Percentiles rank a stretch among this genome's conserved stretches.
These are phyloP conservation scores for Chauna torquata DNA, from an alignment of 2,113 vertebrate genomes.

Conservation along the genomic window DNA sequence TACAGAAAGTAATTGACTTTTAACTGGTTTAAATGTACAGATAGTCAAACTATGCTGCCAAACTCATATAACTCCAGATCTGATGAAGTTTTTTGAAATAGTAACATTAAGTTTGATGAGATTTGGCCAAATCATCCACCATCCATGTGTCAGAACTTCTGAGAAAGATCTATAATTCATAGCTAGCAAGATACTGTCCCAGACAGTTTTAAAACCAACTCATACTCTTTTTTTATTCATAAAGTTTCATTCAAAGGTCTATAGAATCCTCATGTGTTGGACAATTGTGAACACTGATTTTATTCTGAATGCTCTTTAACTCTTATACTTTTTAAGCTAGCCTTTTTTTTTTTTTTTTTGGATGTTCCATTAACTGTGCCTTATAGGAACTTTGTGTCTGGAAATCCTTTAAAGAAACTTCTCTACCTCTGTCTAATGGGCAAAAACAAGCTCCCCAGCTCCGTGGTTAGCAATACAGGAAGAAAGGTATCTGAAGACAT, in stretches of 20 bases:
- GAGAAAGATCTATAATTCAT: background rate
- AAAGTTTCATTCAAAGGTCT: background rate
- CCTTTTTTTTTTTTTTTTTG: background rate
- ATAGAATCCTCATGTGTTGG: background rate
- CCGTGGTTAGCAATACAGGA: background rate
- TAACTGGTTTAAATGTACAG: background rate
- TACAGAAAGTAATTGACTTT: background rate
- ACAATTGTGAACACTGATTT: background rate
- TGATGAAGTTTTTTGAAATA: background rate
- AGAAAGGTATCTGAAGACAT: background rate
- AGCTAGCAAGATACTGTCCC: background rate
- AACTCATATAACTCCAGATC: background rate
- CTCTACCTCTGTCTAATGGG: background rate
- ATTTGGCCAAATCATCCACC: background rate
- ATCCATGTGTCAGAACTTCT: background rate
- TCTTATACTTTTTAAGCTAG: background rate
- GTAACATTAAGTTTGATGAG: background rate
- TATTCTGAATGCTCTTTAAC: background rate
- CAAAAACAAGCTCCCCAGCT: background rate
- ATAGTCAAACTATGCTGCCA: background rate
- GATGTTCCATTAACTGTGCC: background rate
- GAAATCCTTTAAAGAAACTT: background rate
- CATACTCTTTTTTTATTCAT: background rate
- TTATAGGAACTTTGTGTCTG: background rate
- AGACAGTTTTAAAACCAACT: background rate